Evolutionary conservation across 2,888 invertebrate species (phyloP), one percentile per base, ranked within the genome.

Genomic region (Heliconius erato): DNA sequence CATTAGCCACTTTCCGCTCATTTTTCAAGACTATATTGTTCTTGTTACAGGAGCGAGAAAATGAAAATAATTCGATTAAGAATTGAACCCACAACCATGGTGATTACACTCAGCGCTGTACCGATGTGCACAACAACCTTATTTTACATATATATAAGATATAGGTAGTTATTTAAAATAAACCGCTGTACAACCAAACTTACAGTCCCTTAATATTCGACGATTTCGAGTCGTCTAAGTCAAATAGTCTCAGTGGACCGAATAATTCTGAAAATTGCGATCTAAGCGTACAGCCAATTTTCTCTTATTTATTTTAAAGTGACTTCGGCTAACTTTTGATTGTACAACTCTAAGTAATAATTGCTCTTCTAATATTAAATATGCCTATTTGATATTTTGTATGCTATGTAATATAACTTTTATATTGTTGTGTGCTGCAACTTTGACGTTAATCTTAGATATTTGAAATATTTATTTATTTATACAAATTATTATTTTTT

Each of bases 281-380:
- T 82, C 77, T 81, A 83, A 83, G 81, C 84, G 83, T 84, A 83
- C 85, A 81, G 80, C 80, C 79, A 84, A 85, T 83, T 84, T 76
- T 78, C 83, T 82, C 82, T 82, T 85, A 84, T 86, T 86, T 84
- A 86, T 86, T 84, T 84, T 84, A 81, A 83, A 84, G 76, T 82
- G 82, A 85, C 82, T 84, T 84, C n/a, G 65, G 65, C 78, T 77
- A 85, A 85, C 81, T 85, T 86, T 84, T 85, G 85, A 84, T 83
- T 85, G 82, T 85, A 84, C 67, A 84, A 83, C 76, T 79, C 74
- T 80, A 85, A 84, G 83, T 82, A 85, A 71, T 79, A 74, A 81
- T 82, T 82, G 81, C 79, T 68, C 67, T 72, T 44, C 72, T 72
- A 72, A 72, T 72, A 72, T 72, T 72, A 16, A n/a, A 26, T 72